These are phyloP conservation scores for human DNA, from an alignment of 2,113 vertebrate species.

Conservation along the genomic window GRCh38 chr2:198232001-198232500, in stretches of 20 bases:
- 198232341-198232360: background rate
- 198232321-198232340: background rate
- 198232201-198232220: background rate
- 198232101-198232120: background rate
- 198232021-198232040: background rate
- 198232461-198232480: background rate
- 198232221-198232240: background rate
- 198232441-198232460: background rate
- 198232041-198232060: background rate
- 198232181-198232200: background rate
- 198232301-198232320: background rate
- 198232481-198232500: background rate
- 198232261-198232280: background rate
- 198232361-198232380: background rate
- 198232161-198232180: background rate
- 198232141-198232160: background rate
- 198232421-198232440: background rate
- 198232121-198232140: background rate
- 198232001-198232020: background rate
- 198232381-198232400: background rate
- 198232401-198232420: background rate
- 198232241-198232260: slow-evolving; percentile 5
- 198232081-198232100: background rate
- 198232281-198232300: background rate
- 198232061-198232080: background rate